A percentile compares a stretch with the other conserved stretches of the same genome.
Evolutionary conservation across 2,113 vertebrate species (phyloP).

Genomic region (Neogobius melanostomus): DNA sequence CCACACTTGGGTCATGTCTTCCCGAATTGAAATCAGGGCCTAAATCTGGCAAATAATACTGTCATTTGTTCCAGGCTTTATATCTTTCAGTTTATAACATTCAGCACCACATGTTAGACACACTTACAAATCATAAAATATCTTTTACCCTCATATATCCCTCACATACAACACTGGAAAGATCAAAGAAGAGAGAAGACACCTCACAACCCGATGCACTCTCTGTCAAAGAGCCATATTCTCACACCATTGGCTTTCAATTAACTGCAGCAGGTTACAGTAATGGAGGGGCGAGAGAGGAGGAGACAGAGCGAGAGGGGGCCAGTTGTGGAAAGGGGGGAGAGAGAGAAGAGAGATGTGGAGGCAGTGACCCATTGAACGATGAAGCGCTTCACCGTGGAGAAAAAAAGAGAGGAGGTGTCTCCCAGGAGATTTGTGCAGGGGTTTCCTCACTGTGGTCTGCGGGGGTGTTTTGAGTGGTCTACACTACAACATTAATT

Average conservation of each 20-base stretch:
- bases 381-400: slow-evolving; percentile 57
- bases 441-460: slow-evolving; percentile 35
- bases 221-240: slow-evolving; percentile 69
- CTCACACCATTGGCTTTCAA: slow-evolving; percentile 75
- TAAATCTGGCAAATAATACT: too few species aligned
- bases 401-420: slow-evolving; percentile 20
- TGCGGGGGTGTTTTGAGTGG: slow-evolving; percentile 29
- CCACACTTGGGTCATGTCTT: too few species aligned
- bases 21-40: too few species aligned
- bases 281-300: slow-evolving; percentile 39
- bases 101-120: neutral
- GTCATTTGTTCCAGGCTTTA: too few species aligned
- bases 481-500: slow-evolving; percentile 33
- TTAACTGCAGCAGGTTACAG: slow-evolving; percentile 68
- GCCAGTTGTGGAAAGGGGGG: slow-evolving; percentile 44
- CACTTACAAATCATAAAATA: slow-evolving; percentile 33
- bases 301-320: slow-evolving; percentile 22
- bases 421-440: slow-evolving; percentile 61
- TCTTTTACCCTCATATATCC: slow-evolving; percentile 31
- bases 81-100: too few species aligned
- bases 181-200: slow-evolving; percentile 29
- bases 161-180: slow-evolving; percentile 35
- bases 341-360: slow-evolving; percentile 31
- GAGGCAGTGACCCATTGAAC: slow-evolving; percentile 57
- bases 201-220: slow-evolving; percentile 39